phyloP scores from a whole-genome alignment of 2,113 vertebrate genomes.

The Scortum barcoo region DNA sequence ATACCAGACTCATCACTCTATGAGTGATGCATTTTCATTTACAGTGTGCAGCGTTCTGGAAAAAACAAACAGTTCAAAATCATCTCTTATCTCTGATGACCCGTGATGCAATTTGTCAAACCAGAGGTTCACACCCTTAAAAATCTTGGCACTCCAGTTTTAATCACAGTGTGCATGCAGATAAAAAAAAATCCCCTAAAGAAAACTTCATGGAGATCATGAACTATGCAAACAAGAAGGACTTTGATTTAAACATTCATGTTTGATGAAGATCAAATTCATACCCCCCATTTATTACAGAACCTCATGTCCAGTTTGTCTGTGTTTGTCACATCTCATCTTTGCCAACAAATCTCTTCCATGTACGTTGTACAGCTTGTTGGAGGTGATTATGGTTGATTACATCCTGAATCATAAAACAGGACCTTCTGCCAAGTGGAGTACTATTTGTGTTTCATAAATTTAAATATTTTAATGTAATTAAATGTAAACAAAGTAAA shows the following conservation, averaged over 20 bases:
- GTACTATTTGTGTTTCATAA: background rate
- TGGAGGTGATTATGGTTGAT: background rate
- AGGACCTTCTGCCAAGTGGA: background rate
- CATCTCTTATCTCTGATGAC: conserved; percentile 49
- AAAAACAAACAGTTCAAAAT: conserved; percentile 46
- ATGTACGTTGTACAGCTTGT: background rate
- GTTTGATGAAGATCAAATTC: conserved; percentile 19
- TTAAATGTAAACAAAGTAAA: background rate
- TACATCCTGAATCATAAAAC: background rate
- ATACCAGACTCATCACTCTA: conserved; percentile 29
- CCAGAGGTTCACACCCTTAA: background rate
- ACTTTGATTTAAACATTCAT: background rate
- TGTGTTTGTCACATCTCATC: conserved; percentile 8
- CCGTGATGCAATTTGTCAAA: conserved; percentile 44
- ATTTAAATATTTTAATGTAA: background rate
- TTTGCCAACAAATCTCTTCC: background rate
- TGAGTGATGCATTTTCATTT: conserved; percentile 59
- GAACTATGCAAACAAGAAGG: conserved; percentile 14
- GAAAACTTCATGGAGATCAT: background rate
- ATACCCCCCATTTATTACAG: background rate
- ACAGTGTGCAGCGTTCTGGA: conserved; percentile 33
- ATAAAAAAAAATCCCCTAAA: background rate
- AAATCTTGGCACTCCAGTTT: conserved; percentile 25
- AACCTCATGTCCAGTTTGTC: background rate
- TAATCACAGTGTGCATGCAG: background rate